Conservation (phyloP, 1,140 invertebrate species). For the Bombus difficillimus region DNA sequence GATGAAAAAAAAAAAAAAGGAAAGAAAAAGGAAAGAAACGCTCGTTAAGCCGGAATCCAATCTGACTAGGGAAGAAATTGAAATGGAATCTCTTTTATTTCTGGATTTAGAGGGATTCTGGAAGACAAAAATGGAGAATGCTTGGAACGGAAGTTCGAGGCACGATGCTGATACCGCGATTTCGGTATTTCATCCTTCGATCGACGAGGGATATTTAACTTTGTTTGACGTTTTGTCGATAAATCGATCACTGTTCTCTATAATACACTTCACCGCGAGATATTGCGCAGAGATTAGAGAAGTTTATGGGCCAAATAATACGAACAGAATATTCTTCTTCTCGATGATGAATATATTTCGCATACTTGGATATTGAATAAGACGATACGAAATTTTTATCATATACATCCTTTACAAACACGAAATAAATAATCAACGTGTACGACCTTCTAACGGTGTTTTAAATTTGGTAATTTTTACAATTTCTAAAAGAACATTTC, state of each 20-base stretch:
- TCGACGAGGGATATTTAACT: neutral
- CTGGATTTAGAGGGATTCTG: conserved; percentile 11
- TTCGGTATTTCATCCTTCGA: neutral
- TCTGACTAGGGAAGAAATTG: conserved; percentile 20
- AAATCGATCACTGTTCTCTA: conserved; percentile 3
- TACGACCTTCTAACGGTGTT: no score
- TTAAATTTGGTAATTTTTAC: no score
- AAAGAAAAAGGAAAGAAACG: neutral
- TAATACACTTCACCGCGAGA: neutral
- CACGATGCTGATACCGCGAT: conserved; percentile 1
- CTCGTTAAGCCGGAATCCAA: conserved; percentile 27
- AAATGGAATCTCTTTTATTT: conserved; percentile 40
- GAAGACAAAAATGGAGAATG: conserved; percentile 8
- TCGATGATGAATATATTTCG: no score
- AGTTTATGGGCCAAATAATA: neutral
- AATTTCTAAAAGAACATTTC: no score
- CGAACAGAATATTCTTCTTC: neutral
- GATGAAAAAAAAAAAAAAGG: neutral
- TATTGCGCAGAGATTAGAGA: neutral
- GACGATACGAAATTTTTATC: no score
- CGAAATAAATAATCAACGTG: no score
- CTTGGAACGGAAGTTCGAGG: neutral
- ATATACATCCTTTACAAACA: no score
- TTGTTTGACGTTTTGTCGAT: neutral
- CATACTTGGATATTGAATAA: no score